Evolutionary conservation across 2,888 invertebrate species (phyloP).

Genomic region (Prosopocoilus inquinatus): DNA sequence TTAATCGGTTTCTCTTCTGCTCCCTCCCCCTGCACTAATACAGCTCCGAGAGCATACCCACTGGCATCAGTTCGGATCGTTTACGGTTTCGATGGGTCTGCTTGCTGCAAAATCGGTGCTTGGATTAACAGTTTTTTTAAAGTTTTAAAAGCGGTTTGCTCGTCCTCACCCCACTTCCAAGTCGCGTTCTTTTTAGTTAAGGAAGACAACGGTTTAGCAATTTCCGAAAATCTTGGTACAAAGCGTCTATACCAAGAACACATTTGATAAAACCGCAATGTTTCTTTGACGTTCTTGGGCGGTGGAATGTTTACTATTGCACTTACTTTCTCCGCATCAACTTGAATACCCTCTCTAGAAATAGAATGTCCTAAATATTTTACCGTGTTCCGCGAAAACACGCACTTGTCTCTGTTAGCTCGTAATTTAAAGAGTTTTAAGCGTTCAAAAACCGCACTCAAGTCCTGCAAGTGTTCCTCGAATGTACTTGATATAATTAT

Average conservation of each 20-base stretch:
- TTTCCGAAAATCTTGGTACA: conserved; percentile 20
- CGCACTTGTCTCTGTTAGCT: conserved; percentile 28
- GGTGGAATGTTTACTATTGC: conserved; percentile 14
- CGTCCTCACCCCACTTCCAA: conserved; percentile 19
- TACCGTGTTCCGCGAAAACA: conserved; percentile 8
- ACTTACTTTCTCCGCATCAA: conserved; percentile 15
- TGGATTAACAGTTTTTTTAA: conserved; percentile 11
- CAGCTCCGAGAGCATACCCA: conserved; percentile 3
- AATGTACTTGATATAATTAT: conserved; percentile 27
- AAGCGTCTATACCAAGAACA: conserved; percentile 27
- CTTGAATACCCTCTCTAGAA: conserved; percentile 11
- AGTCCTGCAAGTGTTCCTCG: conserved; percentile 30
- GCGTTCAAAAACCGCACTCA: conserved; percentile 23
- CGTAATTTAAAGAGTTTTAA: conserved; percentile 22
- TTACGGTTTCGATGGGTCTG: too few species aligned
- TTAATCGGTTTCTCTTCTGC: conserved; percentile 18
- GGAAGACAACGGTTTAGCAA: conserved; percentile 18
- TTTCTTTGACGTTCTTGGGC: conserved; percentile 15
- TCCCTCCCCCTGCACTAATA: conserved; percentile 16
- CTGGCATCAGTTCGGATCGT: too few species aligned
- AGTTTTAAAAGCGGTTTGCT: conserved; percentile 2
- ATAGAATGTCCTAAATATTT: conserved; percentile 29
- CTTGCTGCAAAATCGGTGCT: too few species aligned
- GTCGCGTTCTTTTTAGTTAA: conserved; percentile 20
- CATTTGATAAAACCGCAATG: conserved; percentile 17